These are phyloP conservation scores for Exaiptasia diaphana DNA, from an alignment of 64 coral and sea anemone species.

Conservation along the genomic window DNA sequence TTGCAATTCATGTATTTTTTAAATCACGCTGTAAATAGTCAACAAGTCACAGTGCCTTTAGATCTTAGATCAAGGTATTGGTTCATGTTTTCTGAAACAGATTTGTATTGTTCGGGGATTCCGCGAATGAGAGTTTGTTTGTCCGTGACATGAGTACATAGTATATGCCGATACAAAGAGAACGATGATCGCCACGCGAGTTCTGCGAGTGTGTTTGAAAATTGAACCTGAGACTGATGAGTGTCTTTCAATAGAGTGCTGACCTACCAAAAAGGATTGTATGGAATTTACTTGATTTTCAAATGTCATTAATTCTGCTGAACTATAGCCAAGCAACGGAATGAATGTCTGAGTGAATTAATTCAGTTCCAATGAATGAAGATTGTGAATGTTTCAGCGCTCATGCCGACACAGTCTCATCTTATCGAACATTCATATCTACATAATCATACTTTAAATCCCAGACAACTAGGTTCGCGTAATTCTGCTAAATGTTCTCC, in stretches of 20 bases:
- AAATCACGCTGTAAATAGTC: slow-evolving; percentile 52
- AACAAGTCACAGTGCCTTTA: slow-evolving; percentile 38
- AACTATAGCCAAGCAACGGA: slow-evolving; percentile 8
- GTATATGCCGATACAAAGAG: too few species aligned
- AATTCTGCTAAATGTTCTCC: too few species aligned
- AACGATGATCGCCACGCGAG: too few species aligned
- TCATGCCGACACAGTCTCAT: too few species aligned
- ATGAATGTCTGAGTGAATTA: background rate
- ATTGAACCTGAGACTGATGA: background rate
- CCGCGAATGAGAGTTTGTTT: too few species aligned
- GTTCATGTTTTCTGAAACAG: too few species aligned
- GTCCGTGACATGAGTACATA: too few species aligned
- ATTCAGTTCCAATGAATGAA: background rate
- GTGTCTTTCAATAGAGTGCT: slow-evolving; percentile 8
- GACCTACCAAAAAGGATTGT: background rate
- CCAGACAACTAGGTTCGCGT: too few species aligned
- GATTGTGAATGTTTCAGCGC: background rate
- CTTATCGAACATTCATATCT: too few species aligned
- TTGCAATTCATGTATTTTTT: slow-evolving; percentile 78
- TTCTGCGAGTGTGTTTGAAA: background rate
- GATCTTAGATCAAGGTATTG: too few species aligned
- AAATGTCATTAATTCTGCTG: background rate
- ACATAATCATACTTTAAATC: too few species aligned
- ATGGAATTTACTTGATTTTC: background rate
- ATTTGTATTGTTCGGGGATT: too few species aligned